Base-by-base conservation (phyloP, 2,888 invertebrate species). In the Eudasyphora cyanicolor region DNA sequence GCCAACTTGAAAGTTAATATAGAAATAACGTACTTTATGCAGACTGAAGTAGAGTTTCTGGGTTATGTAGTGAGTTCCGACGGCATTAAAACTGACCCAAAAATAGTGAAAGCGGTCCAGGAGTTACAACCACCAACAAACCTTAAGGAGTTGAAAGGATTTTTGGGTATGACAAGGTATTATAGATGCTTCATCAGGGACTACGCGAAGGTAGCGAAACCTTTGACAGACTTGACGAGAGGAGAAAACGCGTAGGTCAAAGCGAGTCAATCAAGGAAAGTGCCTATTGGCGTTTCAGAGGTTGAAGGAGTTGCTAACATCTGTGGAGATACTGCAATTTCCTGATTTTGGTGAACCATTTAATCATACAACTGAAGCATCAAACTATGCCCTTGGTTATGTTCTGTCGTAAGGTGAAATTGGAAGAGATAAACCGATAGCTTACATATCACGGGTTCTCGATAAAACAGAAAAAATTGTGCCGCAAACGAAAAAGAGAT, bases 331-430 rank as follows among this genome's bases (percentile, higher is more conserved):
- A 17, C 45, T 85, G 38, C 73, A 71, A 17, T 87, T 82, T 57
- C 85, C 82, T 8, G 78, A 86, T 57, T 86, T 86, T 19, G 42
- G 71, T 8, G 86, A 85, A 54, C 35, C 79, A 0, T 86, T 86
- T 29, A 81, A 75, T 14, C 24, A 84, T 8, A 85, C 82, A 21
- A 84, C 84, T 2, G 86, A 86, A 19, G 86, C 86, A 12, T 86
- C 82, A 2, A 57, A 85, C 19, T 54, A 64, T 14, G 85, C 82
- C 2, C 62, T 85, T 12, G 84, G 84, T 24, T 70, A 81, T 10
- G 80, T 82, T 10, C 70, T 85, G 5, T 78, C 80, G 10, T 80
- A 85, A 35, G 81, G 64, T 27, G 42, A 76, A 35, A 64, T 69
- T 5, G 75, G 82, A 17, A 67, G 73, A 49, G 74, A 81, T n/a